A percentile compares a stretch with the other conserved stretches of the same genome.
These are phyloP conservation scores for Griposia aprilina DNA, from an alignment of 2,888 invertebrate genomes.

Conservation along the genomic window DNA sequence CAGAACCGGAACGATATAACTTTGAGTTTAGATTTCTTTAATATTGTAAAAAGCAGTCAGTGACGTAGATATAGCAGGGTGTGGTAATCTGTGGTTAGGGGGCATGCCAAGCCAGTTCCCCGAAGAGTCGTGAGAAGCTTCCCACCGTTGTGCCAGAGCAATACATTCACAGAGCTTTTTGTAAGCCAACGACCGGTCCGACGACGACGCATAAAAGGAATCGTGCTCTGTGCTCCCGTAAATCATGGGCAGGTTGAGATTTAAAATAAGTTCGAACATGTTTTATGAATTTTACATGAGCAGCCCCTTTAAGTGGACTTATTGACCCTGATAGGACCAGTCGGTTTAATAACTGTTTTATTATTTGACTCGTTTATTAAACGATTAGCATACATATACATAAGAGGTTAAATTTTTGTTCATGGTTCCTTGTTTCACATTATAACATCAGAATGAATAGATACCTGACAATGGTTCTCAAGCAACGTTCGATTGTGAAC, in stretches of 20 bases:
- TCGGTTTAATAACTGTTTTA: conserved; percentile 13
- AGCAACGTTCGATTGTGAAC: conserved; percentile 53
- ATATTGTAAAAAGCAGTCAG: conserved; percentile 39
- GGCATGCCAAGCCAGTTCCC: conserved; percentile 58
- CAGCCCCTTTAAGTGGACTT: conserved; percentile 24
- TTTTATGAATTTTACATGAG: conserved; percentile 49
- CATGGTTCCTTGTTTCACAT: conserved; percentile 9
- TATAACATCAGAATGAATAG: conserved; percentile 47
- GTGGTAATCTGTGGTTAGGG: conserved; percentile 52
- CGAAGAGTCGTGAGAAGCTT: conserved; percentile 81
- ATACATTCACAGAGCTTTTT: conserved; percentile 74
- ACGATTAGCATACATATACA: conserved; percentile 20
- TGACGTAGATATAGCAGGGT: conserved; percentile 60
- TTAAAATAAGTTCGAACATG: conserved; percentile 52
- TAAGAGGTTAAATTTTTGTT: conserved; percentile 1
- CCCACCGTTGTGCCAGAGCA: conserved; percentile 79
- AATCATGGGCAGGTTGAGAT: conserved; percentile 59
- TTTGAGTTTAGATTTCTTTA: conserved; percentile 27
- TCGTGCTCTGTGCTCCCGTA: conserved; percentile 47
- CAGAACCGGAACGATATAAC: conserved; percentile 31
- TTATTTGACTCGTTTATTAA: conserved; percentile 10
- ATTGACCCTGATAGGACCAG: conserved; percentile 42
- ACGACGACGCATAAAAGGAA: conserved; percentile 60
- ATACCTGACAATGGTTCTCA: conserved; percentile 53
- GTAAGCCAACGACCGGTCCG: conserved; percentile 68